Evolutionary conservation across 2,113 vertebrate genomes (phyloP).

Genomic region (Tricholaema leucomelas): DNA sequence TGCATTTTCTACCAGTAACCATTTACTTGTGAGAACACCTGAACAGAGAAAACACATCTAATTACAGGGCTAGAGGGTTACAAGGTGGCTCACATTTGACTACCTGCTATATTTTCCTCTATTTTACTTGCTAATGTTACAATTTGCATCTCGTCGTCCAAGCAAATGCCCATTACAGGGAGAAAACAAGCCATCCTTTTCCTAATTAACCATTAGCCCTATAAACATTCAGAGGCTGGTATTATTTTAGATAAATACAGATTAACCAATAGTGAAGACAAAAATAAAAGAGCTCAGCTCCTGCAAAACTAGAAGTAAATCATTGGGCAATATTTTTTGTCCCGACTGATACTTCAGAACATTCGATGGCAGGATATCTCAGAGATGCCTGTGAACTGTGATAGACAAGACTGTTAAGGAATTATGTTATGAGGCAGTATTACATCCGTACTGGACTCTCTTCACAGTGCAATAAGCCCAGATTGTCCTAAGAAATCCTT

Average conservation of each 20-base stretch:
- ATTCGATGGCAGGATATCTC: not conserved
- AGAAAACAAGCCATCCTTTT: not conserved
- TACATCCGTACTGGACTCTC: not conserved
- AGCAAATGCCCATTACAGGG: not conserved
- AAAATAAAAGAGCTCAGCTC: not conserved
- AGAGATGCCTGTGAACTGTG: not conserved
- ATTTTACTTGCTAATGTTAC: constrained; percentile 25
- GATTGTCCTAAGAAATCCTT: not conserved
- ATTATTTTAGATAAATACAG: not conserved
- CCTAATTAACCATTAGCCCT: not conserved
- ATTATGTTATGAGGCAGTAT: not conserved
- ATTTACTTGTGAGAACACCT: not conserved
- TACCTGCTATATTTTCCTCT: not conserved
- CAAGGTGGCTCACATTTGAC: not conserved
- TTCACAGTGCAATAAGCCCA: not conserved
- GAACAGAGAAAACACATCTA: not conserved
- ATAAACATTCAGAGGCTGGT: not conserved
- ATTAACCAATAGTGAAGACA: not conserved
- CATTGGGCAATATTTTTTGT: not conserved
- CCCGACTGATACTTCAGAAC: not conserved
- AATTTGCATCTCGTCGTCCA: constrained; percentile 2
- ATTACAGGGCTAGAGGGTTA: not conserved
- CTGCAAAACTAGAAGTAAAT: not conserved
- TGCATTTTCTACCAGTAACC: not conserved
- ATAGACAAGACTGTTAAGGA: not conserved